Evolutionary conservation across 2,797 vertebrate genomes (phyloP).

Genomic region (Mormyrops boulengeri): DNA sequence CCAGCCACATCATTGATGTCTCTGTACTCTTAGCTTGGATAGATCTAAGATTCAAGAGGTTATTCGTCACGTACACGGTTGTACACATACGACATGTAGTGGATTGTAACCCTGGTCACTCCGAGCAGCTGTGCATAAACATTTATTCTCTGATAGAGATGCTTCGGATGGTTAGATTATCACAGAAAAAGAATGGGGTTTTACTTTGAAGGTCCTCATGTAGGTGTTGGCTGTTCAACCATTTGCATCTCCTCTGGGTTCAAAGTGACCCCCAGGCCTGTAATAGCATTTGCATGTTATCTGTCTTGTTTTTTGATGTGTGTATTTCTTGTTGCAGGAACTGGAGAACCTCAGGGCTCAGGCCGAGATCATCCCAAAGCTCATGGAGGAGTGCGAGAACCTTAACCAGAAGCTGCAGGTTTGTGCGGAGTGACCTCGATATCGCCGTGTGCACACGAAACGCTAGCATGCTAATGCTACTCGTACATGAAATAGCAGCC

Average conservation of each 20-base stretch:
- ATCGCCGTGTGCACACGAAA: background rate
- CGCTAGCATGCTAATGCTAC: background rate
- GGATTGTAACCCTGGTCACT: no score
- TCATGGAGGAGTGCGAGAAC: conserved; percentile 85
- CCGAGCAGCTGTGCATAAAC: no score
- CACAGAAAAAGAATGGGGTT: background rate
- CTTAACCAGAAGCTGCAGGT: conserved; percentile 85
- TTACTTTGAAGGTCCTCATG: background rate
- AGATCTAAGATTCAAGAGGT: no score
- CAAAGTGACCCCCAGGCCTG: background rate
- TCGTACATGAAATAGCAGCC: background rate
- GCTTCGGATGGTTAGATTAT: background rate
- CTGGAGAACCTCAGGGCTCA: conserved; percentile 89
- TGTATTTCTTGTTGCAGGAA: conserved; percentile 63
- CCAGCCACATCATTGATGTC: background rate
- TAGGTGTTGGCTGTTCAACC: background rate
- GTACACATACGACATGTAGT: no score
- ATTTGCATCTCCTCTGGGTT: background rate
- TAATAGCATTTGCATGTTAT: conserved; percentile 4
- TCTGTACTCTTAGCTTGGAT: background rate
- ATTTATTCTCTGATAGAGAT: background rate
- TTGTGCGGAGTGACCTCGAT: conserved; percentile 14
- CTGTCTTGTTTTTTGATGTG: background rate
- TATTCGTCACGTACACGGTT: no score
- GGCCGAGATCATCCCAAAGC: conserved; percentile 88